Evolutionary conservation across 1,140 invertebrate genomes (phyloP).

Genomic region (Aricia agestis): DNA sequence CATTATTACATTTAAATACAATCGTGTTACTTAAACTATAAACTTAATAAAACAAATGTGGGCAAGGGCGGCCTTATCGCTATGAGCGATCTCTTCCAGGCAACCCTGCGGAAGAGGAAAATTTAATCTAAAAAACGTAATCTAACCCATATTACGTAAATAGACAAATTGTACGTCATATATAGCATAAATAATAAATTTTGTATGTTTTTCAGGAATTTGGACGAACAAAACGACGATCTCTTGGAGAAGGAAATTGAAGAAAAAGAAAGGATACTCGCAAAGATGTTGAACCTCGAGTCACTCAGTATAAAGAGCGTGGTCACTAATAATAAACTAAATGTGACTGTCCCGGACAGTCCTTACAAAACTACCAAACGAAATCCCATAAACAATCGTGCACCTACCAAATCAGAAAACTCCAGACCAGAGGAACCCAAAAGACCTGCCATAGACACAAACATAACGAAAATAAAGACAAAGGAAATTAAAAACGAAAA

Average conservation of each 20-base stretch:
- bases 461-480: constrained; percentile 18
- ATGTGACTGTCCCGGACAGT: background rate
- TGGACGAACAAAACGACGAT: constrained; percentile 51
- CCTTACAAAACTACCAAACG: background rate
- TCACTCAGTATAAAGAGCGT: constrained; percentile 55
- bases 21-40: too few relatives aligned
- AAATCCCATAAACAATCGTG: background rate
- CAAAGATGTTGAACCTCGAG: constrained; percentile 69
- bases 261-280: constrained; percentile 71
- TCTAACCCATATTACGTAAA: too few relatives aligned
- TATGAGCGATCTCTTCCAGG: too few relatives aligned
- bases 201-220: constrained; percentile 35
- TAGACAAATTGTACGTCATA: too few relatives aligned
- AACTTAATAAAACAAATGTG: too few relatives aligned
- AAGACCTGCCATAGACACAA: constrained; percentile 22
- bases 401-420: constrained; percentile 18
- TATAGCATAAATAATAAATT: too few relatives aligned
- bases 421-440: constrained; percentile 15
- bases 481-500: constrained; percentile 31
- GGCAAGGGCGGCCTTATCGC: too few relatives aligned
- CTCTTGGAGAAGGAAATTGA: constrained; percentile 64
- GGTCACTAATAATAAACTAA: background rate
- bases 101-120: too few relatives aligned
- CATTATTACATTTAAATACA: too few relatives aligned
- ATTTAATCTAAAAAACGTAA: too few relatives aligned